Conservation (phyloP, 2,113 vertebrate genomes). For the Lonchura striata region DNA sequence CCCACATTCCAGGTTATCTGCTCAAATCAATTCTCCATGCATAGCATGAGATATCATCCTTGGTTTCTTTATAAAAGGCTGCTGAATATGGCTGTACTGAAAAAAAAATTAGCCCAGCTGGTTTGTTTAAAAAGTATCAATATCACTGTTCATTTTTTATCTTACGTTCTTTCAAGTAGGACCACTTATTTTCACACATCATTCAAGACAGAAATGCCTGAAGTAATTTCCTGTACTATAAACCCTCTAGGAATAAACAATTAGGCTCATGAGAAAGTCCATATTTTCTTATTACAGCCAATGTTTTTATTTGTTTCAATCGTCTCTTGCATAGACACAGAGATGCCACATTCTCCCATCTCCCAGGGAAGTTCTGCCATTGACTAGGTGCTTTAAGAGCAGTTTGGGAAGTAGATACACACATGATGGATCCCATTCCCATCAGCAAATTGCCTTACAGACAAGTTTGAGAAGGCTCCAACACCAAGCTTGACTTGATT, state of each 20-base stretch:
- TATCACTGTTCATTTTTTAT: not conserved
- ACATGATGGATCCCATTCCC: fast-evolving
- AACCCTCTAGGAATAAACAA: not conserved
- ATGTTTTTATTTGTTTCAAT: not conserved
- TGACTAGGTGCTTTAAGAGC: not conserved
- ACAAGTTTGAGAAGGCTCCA: not conserved
- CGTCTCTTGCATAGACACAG: not conserved
- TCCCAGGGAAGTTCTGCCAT: not conserved
- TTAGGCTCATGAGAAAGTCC: not conserved
- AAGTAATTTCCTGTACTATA: not conserved
- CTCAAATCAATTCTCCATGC: not conserved
- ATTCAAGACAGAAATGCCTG: not conserved
- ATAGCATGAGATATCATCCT: not conserved
- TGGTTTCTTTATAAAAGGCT: not conserved
- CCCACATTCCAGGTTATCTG: not conserved
- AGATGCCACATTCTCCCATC: not conserved
- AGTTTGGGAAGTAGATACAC: not conserved
- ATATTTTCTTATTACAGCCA: not conserved
- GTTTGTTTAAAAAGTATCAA: not conserved
- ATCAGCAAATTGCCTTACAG: not conserved
- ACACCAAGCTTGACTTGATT: fast-evolving
- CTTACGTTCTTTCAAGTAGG: not conserved
- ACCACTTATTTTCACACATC: not conserved
- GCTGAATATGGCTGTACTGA: not conserved
- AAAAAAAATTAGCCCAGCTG: not conserved